Base-by-base conservation (phyloP, 2,888 invertebrate genomes). In the Onthophagus sagittarius region DNA sequence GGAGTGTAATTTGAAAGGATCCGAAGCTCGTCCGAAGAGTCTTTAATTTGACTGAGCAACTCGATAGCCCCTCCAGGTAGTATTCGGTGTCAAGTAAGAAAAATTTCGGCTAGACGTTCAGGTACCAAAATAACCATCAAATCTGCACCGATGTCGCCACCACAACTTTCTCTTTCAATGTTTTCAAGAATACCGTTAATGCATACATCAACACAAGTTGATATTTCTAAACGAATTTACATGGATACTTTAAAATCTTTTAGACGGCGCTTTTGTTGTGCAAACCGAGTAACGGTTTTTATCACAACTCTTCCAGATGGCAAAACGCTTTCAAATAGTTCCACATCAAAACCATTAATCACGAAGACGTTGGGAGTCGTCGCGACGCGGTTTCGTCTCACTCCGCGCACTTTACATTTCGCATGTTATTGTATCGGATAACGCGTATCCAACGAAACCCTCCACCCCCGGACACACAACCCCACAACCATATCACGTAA, bases 311-410 rank as follows among this genome's bases (percentile, higher is more conserved):
- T 82, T 81, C 82, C 82, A 82, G 81, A 81, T 81, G 82, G 81
- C 79, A 79, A 82, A 82, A 82, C 82, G 81, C 81, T 82, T 80
- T 80, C 79, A 81, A 80, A 82, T 79, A 80, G 79, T 80, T 79
- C 79, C 79, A 76, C 77, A 79, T 23, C 23, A 23, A 23, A 80
- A 79, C 80, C 82, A 82, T 82, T 83, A 82, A 83, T 83, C 82
- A 82, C 79, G 71, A 11, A 11, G 11, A 53, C 39, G 39, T 53
- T 53, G 39, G 1, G 39, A 53, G 39, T 9, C 23, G 39, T 53
- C 39, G 75, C 76, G 76, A 75, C 75, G 76, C 67, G 67, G 67
- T 67, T 23, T 64, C 64, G 64, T 64, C 67, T n/a, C 23, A 23
- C 2, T 67, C 67, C 73, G 74, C 72, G 62, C 39, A 76, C 78